phyloP scores from a whole-genome alignment of 2,113 vertebrate genomes.

The Apodemus sylvaticus region DNA sequence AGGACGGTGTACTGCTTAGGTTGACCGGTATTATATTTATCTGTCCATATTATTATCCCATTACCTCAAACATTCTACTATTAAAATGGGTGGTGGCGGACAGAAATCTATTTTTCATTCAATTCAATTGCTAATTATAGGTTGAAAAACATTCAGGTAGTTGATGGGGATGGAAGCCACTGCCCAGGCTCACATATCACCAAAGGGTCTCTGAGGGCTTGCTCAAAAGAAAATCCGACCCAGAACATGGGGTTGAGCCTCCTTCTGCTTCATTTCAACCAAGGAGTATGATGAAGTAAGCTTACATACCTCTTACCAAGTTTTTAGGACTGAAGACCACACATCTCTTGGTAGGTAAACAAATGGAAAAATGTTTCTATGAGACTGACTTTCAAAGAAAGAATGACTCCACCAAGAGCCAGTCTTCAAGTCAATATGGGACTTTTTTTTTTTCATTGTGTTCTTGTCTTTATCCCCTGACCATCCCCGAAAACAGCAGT shows the following conservation, averaged over 20 bases:
- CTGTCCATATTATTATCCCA: slow-evolving; percentile 47
- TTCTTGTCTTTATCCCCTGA: neutral
- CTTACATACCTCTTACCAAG: neutral
- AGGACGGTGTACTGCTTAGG: neutral
- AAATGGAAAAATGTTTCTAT: neutral
- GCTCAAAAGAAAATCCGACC: neutral
- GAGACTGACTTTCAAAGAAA: slow-evolving; percentile 32
- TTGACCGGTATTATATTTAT: slow-evolving; percentile 3
- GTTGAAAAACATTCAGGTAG: slow-evolving; percentile 41
- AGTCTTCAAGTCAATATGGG: neutral
- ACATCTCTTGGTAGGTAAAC: neutral
- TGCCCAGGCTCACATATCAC: neutral
- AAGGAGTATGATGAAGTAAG: neutral
- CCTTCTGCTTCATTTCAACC: slow-evolving; percentile 34
- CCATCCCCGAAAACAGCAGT: neutral
- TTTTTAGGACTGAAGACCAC: neutral
- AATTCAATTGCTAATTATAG: slow-evolving; percentile 62
- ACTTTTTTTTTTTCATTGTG: slow-evolving; percentile 18
- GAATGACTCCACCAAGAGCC: neutral
- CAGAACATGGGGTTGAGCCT: neutral
- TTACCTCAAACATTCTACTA: slow-evolving; percentile 63
- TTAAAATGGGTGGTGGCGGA: slow-evolving; percentile 30
- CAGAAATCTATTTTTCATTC: slow-evolving; percentile 51
- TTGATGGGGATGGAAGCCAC: slow-evolving; percentile 1
- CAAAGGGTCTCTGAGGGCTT: neutral